Conservation (phyloP, 2,888 invertebrate genomes). For the Scaptomyza cyrtandrae region DNA sequence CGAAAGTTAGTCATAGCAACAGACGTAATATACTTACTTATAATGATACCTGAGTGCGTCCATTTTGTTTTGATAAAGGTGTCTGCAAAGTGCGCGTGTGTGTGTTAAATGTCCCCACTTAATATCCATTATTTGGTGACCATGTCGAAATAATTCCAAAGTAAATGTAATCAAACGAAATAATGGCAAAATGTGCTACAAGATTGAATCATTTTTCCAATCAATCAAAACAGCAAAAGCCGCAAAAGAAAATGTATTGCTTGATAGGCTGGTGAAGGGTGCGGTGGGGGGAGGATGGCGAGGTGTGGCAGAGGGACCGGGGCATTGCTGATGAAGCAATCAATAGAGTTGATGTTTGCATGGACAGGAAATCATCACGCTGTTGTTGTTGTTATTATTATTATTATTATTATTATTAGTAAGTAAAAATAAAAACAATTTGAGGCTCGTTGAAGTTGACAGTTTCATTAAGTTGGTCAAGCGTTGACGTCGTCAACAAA, state of each 20-base stretch:
- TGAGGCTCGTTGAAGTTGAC: slow-evolving; percentile 81
- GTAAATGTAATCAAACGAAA: slow-evolving; percentile 47
- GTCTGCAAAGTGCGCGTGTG: slow-evolving; percentile 1
- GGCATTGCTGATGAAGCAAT: slow-evolving; percentile 63
- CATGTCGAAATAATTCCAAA: slow-evolving; percentile 28
- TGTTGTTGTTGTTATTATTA: slow-evolving; percentile 26
- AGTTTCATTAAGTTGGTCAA: slow-evolving; percentile 81
- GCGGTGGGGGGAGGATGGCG: no score
- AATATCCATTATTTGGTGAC: slow-evolving; percentile 24
- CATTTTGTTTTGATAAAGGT: no score
- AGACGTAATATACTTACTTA: no score
- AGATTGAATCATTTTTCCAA: slow-evolving; percentile 82
- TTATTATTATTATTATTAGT: slow-evolving; percentile 57
- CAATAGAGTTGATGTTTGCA: slow-evolving; percentile 70
- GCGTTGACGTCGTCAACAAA: slow-evolving; percentile 44
- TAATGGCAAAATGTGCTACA: slow-evolving; percentile 61
- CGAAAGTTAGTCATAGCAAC: not conserved
- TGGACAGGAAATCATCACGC: slow-evolving; percentile 54
- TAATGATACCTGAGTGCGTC: not conserved
- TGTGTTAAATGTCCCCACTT: slow-evolving; percentile 14
- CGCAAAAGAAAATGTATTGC: slow-evolving; percentile 28
- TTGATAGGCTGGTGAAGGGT: not conserved
- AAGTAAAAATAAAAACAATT: slow-evolving; percentile 75
- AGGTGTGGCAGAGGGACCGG: not conserved
- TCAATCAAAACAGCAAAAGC: slow-evolving; percentile 77